Evolutionary conservation across 2,113 vertebrate genomes (phyloP), one percentile per base, ranked within the genome.

Genomic region (Corythornis vintsioides): DNA sequence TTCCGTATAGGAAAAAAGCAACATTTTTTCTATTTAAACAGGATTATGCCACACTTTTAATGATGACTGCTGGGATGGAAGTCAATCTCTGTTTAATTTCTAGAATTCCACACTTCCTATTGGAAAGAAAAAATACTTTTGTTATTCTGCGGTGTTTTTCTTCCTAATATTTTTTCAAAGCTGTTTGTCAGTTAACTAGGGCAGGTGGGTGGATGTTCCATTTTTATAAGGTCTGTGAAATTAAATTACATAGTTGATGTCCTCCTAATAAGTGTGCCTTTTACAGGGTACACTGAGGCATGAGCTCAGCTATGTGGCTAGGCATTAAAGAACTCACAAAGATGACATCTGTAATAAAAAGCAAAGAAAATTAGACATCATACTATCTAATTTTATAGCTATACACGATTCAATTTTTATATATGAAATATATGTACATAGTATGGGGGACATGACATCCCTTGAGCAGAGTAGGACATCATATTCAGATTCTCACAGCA

Each of bases 31-130:
- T 90, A 16, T 93, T 93, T 92, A 69, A 93, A 86, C 85, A 91
- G 65, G 67, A 86, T 97, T 95, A 74, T 85, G 38, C 20, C 45
- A 53, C 88, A 86, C 77, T 95, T 82, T 64, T 94, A 93, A 87
- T 63, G 78, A 86, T 93, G 91, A 56, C 71, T 93, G 45, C 38
- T 96, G 66, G 82, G 84, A 89, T 95, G 79, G 90, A 97, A 97
- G 87, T 95, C 87, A 64, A 70, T 92, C 70, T 93, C 60, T 38
- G 61, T 74, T 93, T 97, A 48, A 93, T 89, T 96, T 96, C 66
- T 63, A 63, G 60, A 35, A 17, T 88, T 70, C 40, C 20, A 14
- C 52, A 6, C 3, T 89, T 89, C 16, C 15, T 70, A 43, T 73
- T 10, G 26, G 15, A 22, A 38, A 61, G 26, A 45, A 40, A 45